Conservation (phyloP, 2,113 vertebrate species). For the Alouatta palliata region DNA sequence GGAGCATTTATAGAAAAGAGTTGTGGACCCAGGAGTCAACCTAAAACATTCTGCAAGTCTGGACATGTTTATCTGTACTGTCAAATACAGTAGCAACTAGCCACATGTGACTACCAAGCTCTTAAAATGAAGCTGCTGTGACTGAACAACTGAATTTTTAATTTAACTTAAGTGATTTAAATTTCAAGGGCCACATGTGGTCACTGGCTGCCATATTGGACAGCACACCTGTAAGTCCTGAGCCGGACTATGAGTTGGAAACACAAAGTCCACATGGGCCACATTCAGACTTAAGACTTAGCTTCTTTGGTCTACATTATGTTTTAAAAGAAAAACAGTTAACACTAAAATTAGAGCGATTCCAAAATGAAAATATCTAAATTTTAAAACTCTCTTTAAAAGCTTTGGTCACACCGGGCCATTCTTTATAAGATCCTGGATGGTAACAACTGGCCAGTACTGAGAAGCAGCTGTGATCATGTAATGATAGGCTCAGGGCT, state of each 20-base stretch:
- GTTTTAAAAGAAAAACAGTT: not conserved
- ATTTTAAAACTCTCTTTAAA: not conserved
- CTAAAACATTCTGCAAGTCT: not conserved
- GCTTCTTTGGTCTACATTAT: not conserved
- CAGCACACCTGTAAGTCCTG: not conserved
- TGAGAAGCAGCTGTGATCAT: not conserved
- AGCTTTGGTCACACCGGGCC: not conserved
- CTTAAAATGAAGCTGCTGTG: not conserved
- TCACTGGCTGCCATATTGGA: not conserved
- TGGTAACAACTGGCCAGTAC: not conserved
- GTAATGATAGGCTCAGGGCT: not conserved
- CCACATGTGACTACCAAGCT: not conserved
- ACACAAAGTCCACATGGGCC: not conserved
- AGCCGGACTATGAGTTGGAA: not conserved
- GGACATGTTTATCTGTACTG: not conserved
- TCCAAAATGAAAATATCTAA: not conserved
- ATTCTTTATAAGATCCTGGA: not conserved
- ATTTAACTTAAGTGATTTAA: not conserved
- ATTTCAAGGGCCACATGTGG: not conserved
- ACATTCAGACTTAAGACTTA: not conserved
- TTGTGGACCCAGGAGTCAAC: fast-evolving
- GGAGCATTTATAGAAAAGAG: not conserved
- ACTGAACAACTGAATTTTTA: not conserved
- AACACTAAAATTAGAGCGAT: not conserved
- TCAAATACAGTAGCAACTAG: not conserved